A percentile compares a stretch with the other conserved stretches of the same genome.
Evolutionary conservation across 2,113 vertebrate genomes (phyloP).

Genomic region (Paratilapia polleni): DNA sequence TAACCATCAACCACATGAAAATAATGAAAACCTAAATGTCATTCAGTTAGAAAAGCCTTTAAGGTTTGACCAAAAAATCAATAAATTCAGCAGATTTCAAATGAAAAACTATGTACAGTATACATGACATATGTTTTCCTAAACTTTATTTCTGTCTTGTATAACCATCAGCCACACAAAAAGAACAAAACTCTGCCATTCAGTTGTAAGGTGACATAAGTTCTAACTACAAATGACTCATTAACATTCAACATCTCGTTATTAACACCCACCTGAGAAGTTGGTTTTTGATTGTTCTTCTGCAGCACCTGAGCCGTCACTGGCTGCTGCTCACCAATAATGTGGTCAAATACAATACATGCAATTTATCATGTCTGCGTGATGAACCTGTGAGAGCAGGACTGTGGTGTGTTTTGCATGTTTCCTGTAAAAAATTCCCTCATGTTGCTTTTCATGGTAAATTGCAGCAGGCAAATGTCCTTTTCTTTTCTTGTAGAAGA

Average conservation of each 20-base stretch:
- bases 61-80: no score
- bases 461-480: not conserved
- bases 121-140: no score
- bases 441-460: not conserved
- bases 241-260: rapidly evolving
- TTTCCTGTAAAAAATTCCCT: not conserved
- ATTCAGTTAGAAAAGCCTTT: not conserved
- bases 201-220: no score
- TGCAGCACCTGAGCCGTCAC: not conserved
- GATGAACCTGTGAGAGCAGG: not conserved
- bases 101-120: no score
- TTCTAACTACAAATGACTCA: not conserved
- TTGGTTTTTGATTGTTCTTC: not conserved
- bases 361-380: not conserved
- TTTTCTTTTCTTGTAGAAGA: not conserved
- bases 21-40: not conserved
- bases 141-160: no score
- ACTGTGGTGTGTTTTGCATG: not conserved
- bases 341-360: not conserved
- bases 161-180: no score
- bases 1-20: not conserved
- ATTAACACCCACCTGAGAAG: not conserved
- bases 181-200: no score
- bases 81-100: no score
- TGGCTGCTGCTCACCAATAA: not conserved